Percentiles rank a stretch among this genome's conserved stretches.
Conservation (phyloP, 2,113 vertebrate genomes). For the Lamprologus ornatipinnis region DNA sequence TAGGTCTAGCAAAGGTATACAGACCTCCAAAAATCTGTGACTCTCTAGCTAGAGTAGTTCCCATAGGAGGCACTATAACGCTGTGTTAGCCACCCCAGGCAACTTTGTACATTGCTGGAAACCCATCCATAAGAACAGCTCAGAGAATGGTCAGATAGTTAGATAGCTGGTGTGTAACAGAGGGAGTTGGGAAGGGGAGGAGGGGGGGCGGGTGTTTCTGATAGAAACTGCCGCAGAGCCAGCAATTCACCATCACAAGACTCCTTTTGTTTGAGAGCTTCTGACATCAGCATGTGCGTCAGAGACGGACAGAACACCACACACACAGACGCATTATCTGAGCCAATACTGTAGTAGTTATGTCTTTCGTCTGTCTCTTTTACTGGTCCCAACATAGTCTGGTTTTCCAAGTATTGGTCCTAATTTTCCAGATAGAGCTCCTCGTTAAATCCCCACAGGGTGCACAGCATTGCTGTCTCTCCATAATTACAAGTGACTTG, state of each 20-base stretch:
- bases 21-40: background rate
- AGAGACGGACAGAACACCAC: slow-evolving; percentile 53
- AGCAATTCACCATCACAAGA: slow-evolving; percentile 68
- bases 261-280: slow-evolving; percentile 66
- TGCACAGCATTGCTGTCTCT: background rate
- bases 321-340: slow-evolving; percentile 35
- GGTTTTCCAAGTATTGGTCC: background rate
- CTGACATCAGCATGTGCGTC: slow-evolving; percentile 78
- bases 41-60: background rate
- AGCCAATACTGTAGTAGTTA: slow-evolving; percentile 10
- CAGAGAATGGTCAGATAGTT: slow-evolving; percentile 7
- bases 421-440: background rate
- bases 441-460: background rate
- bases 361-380: background rate
- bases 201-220: background rate
- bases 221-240: slow-evolving; percentile 46
- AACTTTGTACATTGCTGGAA: background rate
- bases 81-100: background rate
- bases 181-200: background rate
- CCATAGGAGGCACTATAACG: slow-evolving; percentile 13
- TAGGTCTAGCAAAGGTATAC: background rate
- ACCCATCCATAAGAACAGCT: background rate
- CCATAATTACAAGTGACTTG: background rate
- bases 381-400: background rate
- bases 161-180: slow-evolving; percentile 7